Evolutionary conservation across 1,140 invertebrate genomes (phyloP).

Genomic region (Euura saliciscinereae): DNA sequence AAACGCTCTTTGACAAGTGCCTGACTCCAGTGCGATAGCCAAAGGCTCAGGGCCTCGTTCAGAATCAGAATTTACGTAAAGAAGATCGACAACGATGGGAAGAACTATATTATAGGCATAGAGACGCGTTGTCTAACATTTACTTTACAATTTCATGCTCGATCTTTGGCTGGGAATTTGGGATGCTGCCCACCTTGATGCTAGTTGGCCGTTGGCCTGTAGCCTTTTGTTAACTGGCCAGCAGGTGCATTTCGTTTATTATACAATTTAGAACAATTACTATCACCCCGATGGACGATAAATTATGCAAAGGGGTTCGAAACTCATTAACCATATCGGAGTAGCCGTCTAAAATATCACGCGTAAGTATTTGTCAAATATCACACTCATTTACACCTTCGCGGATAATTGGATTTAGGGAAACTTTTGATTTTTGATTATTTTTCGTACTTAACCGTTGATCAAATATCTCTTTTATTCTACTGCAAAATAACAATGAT

Average conservation of each 20-base stretch:
- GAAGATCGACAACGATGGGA: too few relatives aligned
- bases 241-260: neutral
- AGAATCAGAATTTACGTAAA: too few relatives aligned
- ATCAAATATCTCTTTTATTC: neutral
- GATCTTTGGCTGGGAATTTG: neutral
- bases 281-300: neutral
- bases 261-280: neutral
- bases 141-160: neutral
- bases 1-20: constrained; percentile 3
- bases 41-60: neutral
- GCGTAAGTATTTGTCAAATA: neutral
- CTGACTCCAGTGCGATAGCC: neutral
- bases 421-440: too few relatives aligned
- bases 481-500: constrained; percentile 11
- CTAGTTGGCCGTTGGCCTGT: constrained; percentile 3
- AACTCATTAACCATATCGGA: neutral
- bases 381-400: neutral
- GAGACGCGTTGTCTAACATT: neutral
- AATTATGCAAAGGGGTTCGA: neutral
- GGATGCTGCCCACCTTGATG: constrained; percentile 2
- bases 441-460: neutral
- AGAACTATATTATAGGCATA: neutral
- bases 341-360: neutral
- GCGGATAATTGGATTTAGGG: too few relatives aligned
- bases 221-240: constrained; percentile 1